phyloP scores from a whole-genome alignment of 2,113 vertebrate genomes.

The Polypterus bichir region DNA sequence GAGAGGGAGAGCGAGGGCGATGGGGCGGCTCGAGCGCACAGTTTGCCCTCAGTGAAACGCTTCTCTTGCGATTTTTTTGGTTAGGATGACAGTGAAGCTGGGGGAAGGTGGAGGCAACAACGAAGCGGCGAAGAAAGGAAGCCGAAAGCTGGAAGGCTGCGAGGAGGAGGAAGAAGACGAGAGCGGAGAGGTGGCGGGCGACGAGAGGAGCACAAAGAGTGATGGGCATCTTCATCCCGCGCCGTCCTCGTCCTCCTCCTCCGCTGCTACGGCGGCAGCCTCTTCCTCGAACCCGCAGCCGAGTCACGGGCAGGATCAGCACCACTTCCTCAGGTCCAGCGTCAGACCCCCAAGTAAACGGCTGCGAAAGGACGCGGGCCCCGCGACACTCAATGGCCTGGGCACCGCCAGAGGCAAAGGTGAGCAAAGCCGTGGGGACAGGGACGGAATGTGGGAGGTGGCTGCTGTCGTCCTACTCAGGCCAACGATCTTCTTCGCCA shows the following conservation, averaged over 20 bases:
- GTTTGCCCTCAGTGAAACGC: conserved; percentile 24
- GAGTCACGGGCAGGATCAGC: conserved; percentile 75
- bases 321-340: conserved; percentile 96
- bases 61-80: conserved; percentile 32
- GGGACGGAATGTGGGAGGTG: conserved; percentile 7
- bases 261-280: conserved; percentile 32
- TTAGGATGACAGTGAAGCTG: conserved; percentile 92
- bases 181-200: conserved; percentile 76
- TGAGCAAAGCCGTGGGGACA: conserved; percentile 24
- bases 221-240: conserved; percentile 48
- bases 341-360: conserved; percentile 94
- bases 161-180: conserved; percentile 75
- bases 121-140: conserved; percentile 75
- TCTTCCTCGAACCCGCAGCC: conserved; percentile 46
- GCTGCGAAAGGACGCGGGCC: conserved; percentile 81
- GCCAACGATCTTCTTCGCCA: no score
- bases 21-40: conserved; percentile 19
- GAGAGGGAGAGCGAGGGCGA: conserved; percentile 60
- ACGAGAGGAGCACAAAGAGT: conserved; percentile 76
- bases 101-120: conserved; percentile 67
- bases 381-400: conserved; percentile 60
- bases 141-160: conserved; percentile 64
- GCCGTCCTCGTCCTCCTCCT: conserved; percentile 32
- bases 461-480: no score
- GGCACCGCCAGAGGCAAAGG: conserved; percentile 70